These are phyloP conservation scores for Sterrhoptilus dennistouni DNA, from an alignment of 2,113 vertebrate species.

Conservation along the genomic window DNA sequence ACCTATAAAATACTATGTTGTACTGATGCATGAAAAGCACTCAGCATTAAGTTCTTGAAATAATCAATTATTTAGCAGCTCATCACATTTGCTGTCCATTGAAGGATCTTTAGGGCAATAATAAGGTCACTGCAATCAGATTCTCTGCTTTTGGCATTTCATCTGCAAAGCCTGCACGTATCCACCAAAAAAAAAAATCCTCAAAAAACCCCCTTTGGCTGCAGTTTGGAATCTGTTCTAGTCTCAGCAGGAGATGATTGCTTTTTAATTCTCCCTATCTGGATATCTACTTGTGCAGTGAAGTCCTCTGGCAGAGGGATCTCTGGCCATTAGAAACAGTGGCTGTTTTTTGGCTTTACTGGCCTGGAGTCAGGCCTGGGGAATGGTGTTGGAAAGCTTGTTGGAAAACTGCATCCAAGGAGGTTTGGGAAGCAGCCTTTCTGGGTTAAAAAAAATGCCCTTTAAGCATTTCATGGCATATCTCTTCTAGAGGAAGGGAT, in stretches of 20 bases:
- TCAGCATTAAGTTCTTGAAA: conserved; percentile 49
- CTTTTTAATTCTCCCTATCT: conserved; percentile 29
- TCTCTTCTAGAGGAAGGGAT: neutral
- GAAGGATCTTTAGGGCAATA: conserved; percentile 36
- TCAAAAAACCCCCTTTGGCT: neutral
- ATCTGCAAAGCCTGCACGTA: neutral
- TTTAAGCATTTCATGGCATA: neutral
- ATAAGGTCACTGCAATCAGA: conserved; percentile 46
- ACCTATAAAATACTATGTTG: conserved; percentile 33
- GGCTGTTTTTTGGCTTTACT: neutral
- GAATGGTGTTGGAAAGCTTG: neutral
- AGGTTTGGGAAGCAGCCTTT: neutral
- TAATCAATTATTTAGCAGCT: conserved; percentile 66
- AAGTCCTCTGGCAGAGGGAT: neutral
- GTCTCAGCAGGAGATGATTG: neutral
- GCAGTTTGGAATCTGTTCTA: neutral
- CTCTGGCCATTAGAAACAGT: neutral
- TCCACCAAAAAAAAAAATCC: neutral
- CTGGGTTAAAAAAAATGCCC: neutral
- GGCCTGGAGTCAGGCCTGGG: neutral
- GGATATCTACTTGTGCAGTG: neutral
- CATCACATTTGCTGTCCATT: conserved; percentile 47
- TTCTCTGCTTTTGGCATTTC: conserved; percentile 10
- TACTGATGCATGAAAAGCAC: conserved; percentile 45
- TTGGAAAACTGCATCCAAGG: neutral